Evolutionary conservation across 2,888 invertebrate genomes (phyloP), one percentile per base, ranked within the genome.

Genomic region (Hirudinaria manillensis): DNA sequence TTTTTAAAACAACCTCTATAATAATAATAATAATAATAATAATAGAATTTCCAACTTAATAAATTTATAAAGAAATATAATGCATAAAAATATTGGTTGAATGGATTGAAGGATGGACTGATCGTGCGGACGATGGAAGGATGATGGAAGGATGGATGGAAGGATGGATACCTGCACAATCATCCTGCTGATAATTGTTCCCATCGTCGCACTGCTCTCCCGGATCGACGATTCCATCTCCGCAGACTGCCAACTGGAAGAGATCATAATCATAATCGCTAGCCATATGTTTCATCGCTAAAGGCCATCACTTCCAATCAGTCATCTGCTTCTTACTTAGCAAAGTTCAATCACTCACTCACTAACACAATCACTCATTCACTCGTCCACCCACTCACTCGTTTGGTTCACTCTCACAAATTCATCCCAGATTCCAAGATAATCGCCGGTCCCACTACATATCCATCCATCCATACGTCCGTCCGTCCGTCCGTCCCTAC

Each of bases 141-240:
- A n/a, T n/a, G n/a, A n/a, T n/a, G n/a, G 36, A 36, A 36, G 36
- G 27, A 27, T 56, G 56, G n/a, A 56, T 24, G 56, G 56, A 56
- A 56, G 29, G 24, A 61, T 29, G 24, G 61, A 16, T 36, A 76
- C 76, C 74, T 29, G 74, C 51, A 70, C 79, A 79, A 67, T 56
- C 72, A 73, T 79, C 79, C n/a, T 77, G 75, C 34, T 67, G 55
- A 66, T 76, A 56, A 32, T 75, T 70, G 68, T 79, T 79, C 24
- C 78, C 79, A 56, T 79, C 79, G 61, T 79, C 79, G 74, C 79
- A 79, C 19, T 78, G 73, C 74, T 79, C 79, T 7, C 77, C 78
- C 10, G 36, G 56, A 34, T 78, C 79, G 3, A 79, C 61, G 21
- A 79, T 76, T 3, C 78, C 78, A 71, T 79, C 79, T 2, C 79